Evolutionary conservation across 2,797 vertebrate genomes (phyloP), one percentile per base, ranked within the genome.

Genomic region (Cirrhinus molitorella): DNA sequence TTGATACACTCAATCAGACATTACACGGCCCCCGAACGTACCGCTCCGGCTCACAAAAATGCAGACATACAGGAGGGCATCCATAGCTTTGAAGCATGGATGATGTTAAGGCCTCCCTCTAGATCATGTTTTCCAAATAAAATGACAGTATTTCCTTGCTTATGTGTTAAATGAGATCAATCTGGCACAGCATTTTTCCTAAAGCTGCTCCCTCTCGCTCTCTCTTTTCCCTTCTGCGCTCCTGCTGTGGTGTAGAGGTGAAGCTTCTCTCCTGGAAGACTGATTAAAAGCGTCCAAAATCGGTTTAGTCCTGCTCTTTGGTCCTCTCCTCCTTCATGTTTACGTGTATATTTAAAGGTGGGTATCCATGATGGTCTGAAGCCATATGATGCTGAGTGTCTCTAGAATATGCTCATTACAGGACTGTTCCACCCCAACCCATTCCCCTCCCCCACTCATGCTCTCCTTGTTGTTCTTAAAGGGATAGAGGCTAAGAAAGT

Each of bases 381-480:
- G 91, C 94, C 92, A 92, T 93, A 92, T 87, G 90, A 93, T 91
- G 92, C 90, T 92, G 89, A 87, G 90, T 90, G 92, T 90, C 93
- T 92, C 90, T 93, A 92, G 94, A 94, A 95, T 92, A 92, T 93
- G 93, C 94, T 95, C 89, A 94, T 92, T 92, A 93, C 95, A 95
- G 95, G 94, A 92, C 93, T 91, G 94, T 94, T 94, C 92, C 92
- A 87, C 91, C 92, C 93, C 93, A 91, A 85, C 93, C 94, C 89
- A 92, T 91, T 93, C 91, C 91, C 93, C 93, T 93, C 89, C 68
- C 89, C 94, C 92, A 89, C 90, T 84, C 87, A 65, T 89, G 90
- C 91, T 89, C 92, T 88, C 91, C 91, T 91, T 90, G 91, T 88
- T 75, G 90, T 92, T 96, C 96, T 97, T 97, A 97, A 97, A 97